Evolutionary conservation across 2,797 vertebrate genomes (phyloP).

Genomic region (Acipenser oxyrinchus): DNA sequence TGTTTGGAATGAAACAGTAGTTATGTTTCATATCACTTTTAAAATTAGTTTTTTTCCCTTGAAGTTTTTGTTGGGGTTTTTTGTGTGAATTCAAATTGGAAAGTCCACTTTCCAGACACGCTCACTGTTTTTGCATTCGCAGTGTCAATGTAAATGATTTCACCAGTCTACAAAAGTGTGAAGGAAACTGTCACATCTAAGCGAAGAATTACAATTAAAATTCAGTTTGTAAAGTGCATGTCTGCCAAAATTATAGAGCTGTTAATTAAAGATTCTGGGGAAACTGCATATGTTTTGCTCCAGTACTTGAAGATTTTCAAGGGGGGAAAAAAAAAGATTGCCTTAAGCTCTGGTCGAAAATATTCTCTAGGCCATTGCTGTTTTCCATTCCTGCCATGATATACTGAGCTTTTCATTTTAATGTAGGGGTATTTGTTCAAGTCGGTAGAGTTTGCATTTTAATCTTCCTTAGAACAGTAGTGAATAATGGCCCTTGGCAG

Average conservation of each 20-base stretch:
- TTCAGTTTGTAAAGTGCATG: neutral
- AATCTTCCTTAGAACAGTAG: slow-evolving; percentile 64
- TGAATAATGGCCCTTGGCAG: slow-evolving; percentile 69
- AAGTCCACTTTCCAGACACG: slow-evolving; percentile 8
- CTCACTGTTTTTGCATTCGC: no score
- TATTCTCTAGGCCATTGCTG: slow-evolving; percentile 27
- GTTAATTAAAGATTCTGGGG: no score
- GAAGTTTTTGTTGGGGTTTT: slow-evolving; percentile 5
- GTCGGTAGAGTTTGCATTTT: slow-evolving; percentile 55
- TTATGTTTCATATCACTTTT: slow-evolving; percentile 6
- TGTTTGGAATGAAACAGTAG: slow-evolving; percentile 18
- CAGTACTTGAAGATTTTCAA: neutral
- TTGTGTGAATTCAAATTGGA: slow-evolving; percentile 13
- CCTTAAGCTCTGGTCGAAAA: slow-evolving; percentile 23
- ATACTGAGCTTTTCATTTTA: slow-evolving; percentile 47
- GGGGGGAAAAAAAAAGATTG: slow-evolving; percentile 23
- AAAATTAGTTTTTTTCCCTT: slow-evolving; percentile 13
- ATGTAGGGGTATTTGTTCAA: slow-evolving; percentile 54
- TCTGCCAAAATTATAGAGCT: neutral
- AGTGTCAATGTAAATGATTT: slow-evolving; percentile 6
- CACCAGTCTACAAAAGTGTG: slow-evolving; percentile 23
- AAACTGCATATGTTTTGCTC: no score
- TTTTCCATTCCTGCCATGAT: slow-evolving; percentile 41
- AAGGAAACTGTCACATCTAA: slow-evolving; percentile 9
- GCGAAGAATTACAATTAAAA: no score